Base-by-base conservation (phyloP, 2,113 vertebrate genomes). In the Elachura formosa region DNA sequence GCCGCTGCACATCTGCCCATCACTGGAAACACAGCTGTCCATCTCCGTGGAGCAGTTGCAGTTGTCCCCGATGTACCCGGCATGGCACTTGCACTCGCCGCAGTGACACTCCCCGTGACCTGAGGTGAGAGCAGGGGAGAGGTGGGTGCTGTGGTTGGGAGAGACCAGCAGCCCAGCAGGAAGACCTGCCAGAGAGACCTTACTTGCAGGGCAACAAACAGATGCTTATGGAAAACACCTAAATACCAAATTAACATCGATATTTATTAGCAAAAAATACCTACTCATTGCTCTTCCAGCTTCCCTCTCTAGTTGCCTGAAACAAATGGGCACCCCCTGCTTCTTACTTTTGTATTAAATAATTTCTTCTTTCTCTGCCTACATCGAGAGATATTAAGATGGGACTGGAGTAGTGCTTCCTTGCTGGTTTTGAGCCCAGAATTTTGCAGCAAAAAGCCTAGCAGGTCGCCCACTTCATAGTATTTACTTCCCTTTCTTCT, bases 41-140 rank as follows among this genome's bases (percentile, higher is more conserved):
- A 94, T 98, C 95, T 99, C 98, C 0, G 98, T 99, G 12, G 99
- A 98, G 96, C 99, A 99, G 98, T 99, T 99, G 93, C 99, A 99
- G 98, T 99, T 99, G 97, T 99, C 99, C 22, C 99, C 99, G 1
- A 99, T 89, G 95, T 98, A 99, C 3, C 98, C 98, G 0, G 98
- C 97, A 0, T 99, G 98, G 95, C 99, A 99, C 89, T 99, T 99
- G 95, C 99, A 99, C 96, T 99, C 99, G 24, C 99, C 99, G 0
- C 99, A 99, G 97, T 99, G 98, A 89, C 99, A 99, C 34, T 99
- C 99, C 0, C 99, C 99, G 0, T 99, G 99, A 95, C 99, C 99
- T 99, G 96, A 94, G 72, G 26, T 8, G 5, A 93, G 23, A 90
- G 76, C 36, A 40, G 48, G 3, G 14, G 0, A 22, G 4, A 81